Base-by-base conservation (phyloP, 2,113 vertebrate genomes). In the Mastomys natalensis region DNA sequence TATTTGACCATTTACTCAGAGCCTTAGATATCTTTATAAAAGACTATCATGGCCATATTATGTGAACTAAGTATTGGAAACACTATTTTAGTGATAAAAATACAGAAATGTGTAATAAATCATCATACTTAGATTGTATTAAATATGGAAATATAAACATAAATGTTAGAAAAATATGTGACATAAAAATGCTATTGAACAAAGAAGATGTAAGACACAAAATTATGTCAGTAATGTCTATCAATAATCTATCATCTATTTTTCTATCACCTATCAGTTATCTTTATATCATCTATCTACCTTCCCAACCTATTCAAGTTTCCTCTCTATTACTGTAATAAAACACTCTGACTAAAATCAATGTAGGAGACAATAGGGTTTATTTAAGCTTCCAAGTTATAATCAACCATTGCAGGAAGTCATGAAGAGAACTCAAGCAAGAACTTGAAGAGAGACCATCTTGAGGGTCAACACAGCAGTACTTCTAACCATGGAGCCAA, bases 121-220 rank as follows among this genome's bases (percentile, higher is more conserved):
- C 11, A 82, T 82, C 37, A 40, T 82, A 82, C 7, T 60, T 40
- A 55, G 22, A 82, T 60, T 6, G 43, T 3, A 60, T 82, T 82
- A 82, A 60, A 40, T 82, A 60, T 82, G 80, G 3, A 40, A 60
- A 40, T 22, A n/a, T n/a, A 78, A 4, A 37, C 34, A 80, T 78
- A 58, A n/a, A 60, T 64, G 62, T 60, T 60, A 40, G 89, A 95
- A 89, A 87, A 95, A 93, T 93, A 93, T 91, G 55, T 97, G 51
- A 86, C 16, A 70, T n/a, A 31, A 91, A 86, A 77, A 94, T 87
- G 5, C 12, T 82, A 77, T 62, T 1, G 45, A 90, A 64, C 29
- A 58, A 80, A 78, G 76, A 90, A 60, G 24, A 58, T 12, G 0
- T 58, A 92, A 94, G 10, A 87, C 58, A 72, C 55, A 90, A 94